Evolutionary conservation across 1,140 invertebrate species (phyloP).

Genomic region (Pseudomyrmex gracilis): DNA sequence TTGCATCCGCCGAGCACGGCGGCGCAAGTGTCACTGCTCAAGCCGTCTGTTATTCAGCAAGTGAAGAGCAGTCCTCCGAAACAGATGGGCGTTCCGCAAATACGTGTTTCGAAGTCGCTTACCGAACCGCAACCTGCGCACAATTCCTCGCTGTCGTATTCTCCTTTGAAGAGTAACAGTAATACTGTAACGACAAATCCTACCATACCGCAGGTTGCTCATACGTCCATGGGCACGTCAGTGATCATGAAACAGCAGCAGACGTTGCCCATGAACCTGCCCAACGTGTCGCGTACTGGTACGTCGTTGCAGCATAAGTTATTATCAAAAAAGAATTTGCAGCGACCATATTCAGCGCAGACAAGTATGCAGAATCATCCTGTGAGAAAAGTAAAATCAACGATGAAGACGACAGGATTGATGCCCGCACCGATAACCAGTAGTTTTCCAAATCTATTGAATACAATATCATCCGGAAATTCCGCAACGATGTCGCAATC

Average conservation of each 20-base stretch:
- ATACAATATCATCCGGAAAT: conserved; percentile 39
- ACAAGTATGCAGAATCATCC: conserved; percentile 53
- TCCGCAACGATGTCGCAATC: conserved; percentile 57
- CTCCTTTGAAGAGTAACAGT: conserved; percentile 65
- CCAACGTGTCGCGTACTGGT: conserved; percentile 53
- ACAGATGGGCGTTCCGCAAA: conserved; percentile 76
- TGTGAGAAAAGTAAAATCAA: conserved; percentile 68
- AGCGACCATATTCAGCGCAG: conserved; percentile 62
- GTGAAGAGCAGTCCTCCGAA: conserved; percentile 72
- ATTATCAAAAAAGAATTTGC: conserved; percentile 80
- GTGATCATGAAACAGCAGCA: conserved; percentile 69
- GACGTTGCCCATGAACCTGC: conserved; percentile 68
- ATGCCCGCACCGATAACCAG: conserved; percentile 50
- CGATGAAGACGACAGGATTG: conserved; percentile 40
- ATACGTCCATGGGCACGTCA: conserved; percentile 60
- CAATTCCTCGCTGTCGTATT: conserved; percentile 72
- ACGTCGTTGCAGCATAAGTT: conserved; percentile 81
- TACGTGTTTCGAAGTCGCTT: conserved; percentile 78
- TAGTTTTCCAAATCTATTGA: conserved; percentile 66
- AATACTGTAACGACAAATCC: conserved; percentile 46
- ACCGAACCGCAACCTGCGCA: conserved; percentile 80
- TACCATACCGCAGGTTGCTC: conserved; percentile 57
- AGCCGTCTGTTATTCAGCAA: conserved; percentile 74
- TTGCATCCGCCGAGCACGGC: conserved; percentile 48
- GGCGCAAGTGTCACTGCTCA: conserved; percentile 78